Base-by-base conservation (phyloP, 2,797 vertebrate genomes). In the Acropternis orthonyx region DNA sequence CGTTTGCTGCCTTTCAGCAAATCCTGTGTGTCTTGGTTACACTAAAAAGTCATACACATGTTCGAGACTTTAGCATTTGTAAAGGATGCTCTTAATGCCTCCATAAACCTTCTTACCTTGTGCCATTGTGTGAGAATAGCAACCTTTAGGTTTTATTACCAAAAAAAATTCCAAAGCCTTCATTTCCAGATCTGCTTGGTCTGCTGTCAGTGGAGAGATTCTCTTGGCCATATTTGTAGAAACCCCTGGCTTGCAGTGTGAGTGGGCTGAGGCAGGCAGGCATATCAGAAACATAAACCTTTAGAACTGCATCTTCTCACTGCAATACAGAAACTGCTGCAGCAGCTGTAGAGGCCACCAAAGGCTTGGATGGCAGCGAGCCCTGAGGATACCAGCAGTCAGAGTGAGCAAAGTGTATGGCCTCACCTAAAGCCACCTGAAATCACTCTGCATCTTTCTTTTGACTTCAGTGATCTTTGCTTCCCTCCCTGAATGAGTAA, bases 201-300 rank as follows among this genome's bases (percentile, higher is more conserved):
- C 39, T 66, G 3, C 55, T 32, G 6, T 34, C 26, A 43, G 18
- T 3, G 18, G 36, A 77, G 6, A 26, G 32, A 49, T 46, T 41
- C 7, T 51, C 34, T 69, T 2, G 1, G 39, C 17, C 34, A 7
- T 1, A 2, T 39, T 39, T 67, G 23, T 18, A 65, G 52, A 58
- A 88, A 21, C 3, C 3, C 10, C 14, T 15, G 4, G 22, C 7
- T 34, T 1, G 1, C 0, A 0, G 19, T 12, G 12, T n/a, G 73
- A 83, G 10, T 24, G 4, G 12, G 2, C 22, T 77, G 37, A 17
- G 41, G 15, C 44, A 61, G 56, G 32, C 32, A 2, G 3, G n/a
- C 5, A 0, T 19, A 58, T 75, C 82, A 85, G 69, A 58, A 95
- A 81, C 5, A 2, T 4, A 10, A 79, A 28, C 22, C 9, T 59